Conservation (phyloP, 2,797 vertebrate genomes). For the Anguilla pacifica region DNA sequence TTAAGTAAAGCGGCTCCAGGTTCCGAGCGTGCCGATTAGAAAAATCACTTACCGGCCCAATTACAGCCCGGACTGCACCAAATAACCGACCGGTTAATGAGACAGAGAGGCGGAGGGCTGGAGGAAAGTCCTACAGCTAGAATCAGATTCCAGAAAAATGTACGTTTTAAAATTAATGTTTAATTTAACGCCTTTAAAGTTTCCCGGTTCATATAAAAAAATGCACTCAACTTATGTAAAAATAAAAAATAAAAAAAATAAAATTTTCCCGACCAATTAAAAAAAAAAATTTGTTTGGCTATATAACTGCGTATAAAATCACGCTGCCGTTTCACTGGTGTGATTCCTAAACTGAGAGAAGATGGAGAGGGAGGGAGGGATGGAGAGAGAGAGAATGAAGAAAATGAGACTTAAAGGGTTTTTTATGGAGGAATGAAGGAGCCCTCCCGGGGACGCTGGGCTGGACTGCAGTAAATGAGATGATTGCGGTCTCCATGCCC, state of each 20-base stretch:
- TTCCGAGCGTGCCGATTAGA: not conserved
- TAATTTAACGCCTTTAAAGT: too few relatives aligned
- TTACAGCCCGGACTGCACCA: not conserved
- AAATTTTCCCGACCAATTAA: not conserved
- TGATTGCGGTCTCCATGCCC: conserved; percentile 71
- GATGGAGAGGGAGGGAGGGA: conserved; percentile 7
- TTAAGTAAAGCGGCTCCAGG: not conserved
- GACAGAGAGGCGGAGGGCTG: not conserved
- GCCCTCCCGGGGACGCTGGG: conserved; percentile 69
- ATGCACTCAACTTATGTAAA: too few relatives aligned
- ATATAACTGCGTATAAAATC: not conserved
- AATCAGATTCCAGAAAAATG: not conserved
- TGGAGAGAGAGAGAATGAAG: conserved; percentile 60
- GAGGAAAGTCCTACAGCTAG: not conserved
- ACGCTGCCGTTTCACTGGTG: not conserved
- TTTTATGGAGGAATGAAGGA: conserved; percentile 74
- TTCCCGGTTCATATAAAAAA: too few relatives aligned
- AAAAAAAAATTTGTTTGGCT: not conserved
- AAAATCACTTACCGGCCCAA: not conserved
- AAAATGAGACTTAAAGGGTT: conserved; percentile 77
- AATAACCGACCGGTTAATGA: not conserved
- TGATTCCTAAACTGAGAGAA: not conserved
- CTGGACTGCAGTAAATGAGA: conserved; percentile 77
- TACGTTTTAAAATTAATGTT: too few relatives aligned
- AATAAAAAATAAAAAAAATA: too few relatives aligned